Evolutionary conservation across 2,888 invertebrate genomes (phyloP).

Genomic region (Teinopalpus imperialis): DNA sequence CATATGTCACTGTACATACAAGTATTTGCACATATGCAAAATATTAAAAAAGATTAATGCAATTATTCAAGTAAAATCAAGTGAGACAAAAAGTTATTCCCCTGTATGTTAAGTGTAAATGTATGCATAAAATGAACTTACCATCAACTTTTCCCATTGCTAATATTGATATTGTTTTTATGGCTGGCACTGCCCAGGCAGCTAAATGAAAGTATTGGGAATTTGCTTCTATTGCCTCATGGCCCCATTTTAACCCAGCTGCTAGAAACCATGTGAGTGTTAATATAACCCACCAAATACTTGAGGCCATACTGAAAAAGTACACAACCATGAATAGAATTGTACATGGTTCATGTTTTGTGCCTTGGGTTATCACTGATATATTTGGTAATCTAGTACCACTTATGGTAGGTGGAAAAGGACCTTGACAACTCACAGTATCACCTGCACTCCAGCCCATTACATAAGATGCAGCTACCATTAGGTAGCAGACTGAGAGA

Average conservation of each 20-base stretch:
- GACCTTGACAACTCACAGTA: constrained; percentile 91
- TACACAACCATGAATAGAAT: constrained; percentile 97
- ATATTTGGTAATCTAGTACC: constrained; percentile 88
- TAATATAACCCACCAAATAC: constrained; percentile 98
- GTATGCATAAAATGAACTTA: constrained; percentile 61
- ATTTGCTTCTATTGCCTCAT: constrained; percentile 98
- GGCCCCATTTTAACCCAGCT: constrained; percentile 98
- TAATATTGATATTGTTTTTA: constrained; percentile 96
- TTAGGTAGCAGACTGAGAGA: constrained; percentile 96
- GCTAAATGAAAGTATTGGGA: constrained; percentile 98
- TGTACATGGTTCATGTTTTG: constrained; percentile 91
- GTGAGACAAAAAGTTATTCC: too few species aligned
- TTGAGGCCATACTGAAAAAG: constrained; percentile 98
- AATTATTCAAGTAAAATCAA: too few species aligned
- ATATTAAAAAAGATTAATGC: too few species aligned
- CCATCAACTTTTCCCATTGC: constrained; percentile 98
- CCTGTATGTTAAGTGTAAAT: too few species aligned
- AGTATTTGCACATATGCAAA: too few species aligned
- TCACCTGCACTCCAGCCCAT: constrained; percentile 92
- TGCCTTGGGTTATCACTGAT: constrained; percentile 93
- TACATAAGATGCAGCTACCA: constrained; percentile 96
- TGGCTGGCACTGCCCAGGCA: constrained; percentile 98
- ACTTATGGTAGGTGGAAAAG: constrained; percentile 87
- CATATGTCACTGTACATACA: too few species aligned
- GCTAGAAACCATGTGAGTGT: constrained; percentile 98